Evolutionary conservation across 1,140 invertebrate genomes (phyloP).

Genomic region (Grapholita molesta): DNA sequence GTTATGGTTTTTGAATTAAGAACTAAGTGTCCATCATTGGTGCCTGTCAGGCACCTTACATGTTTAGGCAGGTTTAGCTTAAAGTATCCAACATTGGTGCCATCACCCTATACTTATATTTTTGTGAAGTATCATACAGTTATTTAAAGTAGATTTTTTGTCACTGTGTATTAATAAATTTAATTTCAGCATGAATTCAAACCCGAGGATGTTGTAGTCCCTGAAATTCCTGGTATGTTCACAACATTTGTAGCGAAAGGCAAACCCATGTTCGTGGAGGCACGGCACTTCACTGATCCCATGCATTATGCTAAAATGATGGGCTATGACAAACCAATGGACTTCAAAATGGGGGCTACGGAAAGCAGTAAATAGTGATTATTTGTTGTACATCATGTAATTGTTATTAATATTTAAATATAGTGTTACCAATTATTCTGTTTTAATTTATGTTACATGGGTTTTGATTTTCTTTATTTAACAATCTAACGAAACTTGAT

Average conservation of each 20-base stretch:
- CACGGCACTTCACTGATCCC: slow-evolving; percentile 82
- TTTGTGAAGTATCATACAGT: no score
- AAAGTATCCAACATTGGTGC: no score
- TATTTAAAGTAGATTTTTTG: no score
- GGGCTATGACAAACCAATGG: slow-evolving; percentile 94
- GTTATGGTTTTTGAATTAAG: no score
- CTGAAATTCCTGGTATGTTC: slow-evolving; percentile 89
- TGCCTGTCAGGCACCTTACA: no score
- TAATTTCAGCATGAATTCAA: slow-evolving; percentile 85
- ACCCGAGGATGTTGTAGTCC: slow-evolving; percentile 86
- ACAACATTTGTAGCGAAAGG: slow-evolving; percentile 86
- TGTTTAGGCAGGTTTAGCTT: no score
- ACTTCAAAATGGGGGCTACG: slow-evolving; percentile 82
- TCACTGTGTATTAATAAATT: neutral
- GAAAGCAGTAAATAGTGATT: slow-evolving; percentile 32
- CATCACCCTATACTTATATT: no score
- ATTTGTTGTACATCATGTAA: slow-evolving; percentile 11
- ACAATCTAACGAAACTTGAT: no score
- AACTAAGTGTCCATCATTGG: no score
- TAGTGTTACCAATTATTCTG: slow-evolving; percentile 28
- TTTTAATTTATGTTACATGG: slow-evolving; percentile 27
- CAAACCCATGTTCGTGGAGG: slow-evolving; percentile 87
- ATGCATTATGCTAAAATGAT: slow-evolving; percentile 90
- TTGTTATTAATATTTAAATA: slow-evolving; percentile 33
- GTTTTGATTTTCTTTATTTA: no score